Evolutionary conservation across 2,888 invertebrate genomes (phyloP).

Genomic region (Steinernema scapterisci): DNA sequence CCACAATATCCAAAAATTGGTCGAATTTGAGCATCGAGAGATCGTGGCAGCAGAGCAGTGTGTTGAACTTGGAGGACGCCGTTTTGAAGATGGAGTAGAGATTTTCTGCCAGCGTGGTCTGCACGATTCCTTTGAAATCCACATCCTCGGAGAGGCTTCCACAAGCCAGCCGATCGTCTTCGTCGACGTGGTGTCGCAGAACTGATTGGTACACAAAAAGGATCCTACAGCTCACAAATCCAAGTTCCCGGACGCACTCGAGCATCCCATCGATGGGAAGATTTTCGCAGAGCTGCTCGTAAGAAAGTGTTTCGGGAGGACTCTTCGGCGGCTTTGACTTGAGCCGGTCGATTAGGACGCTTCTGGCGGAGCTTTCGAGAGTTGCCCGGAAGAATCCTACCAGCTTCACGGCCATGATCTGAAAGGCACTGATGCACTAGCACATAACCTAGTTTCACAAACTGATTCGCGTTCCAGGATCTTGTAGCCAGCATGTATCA

Average conservation of each 20-base stretch:
- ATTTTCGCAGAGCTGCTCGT: slow-evolving; percentile 47
- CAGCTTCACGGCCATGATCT: slow-evolving; percentile 42
- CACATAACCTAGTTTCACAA: neutral
- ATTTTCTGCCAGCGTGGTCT: neutral
- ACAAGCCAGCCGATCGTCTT: slow-evolving; percentile 45
- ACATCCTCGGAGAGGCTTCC: slow-evolving; percentile 17
- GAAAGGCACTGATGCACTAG: neutral
- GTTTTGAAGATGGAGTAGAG: slow-evolving; percentile 44
- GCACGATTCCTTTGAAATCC: slow-evolving; percentile 31
- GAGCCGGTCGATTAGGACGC: slow-evolving; percentile 43
- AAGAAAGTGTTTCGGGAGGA: slow-evolving; percentile 39
- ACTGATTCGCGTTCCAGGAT: slow-evolving; percentile 82
- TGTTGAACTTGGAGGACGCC: slow-evolving; percentile 43
- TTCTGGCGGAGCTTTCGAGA: slow-evolving; percentile 43
- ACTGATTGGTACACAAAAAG: slow-evolving; percentile 55
- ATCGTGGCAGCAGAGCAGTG: slow-evolving; percentile 51
- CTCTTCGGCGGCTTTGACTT: slow-evolving; percentile 2
- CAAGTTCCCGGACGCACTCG: slow-evolving; percentile 52
- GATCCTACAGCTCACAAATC: slow-evolving; percentile 53
- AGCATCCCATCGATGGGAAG: slow-evolving; percentile 47
- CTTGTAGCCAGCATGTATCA: slow-evolving; percentile 84
- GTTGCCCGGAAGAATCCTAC: slow-evolving; percentile 42
- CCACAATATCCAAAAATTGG: slow-evolving; percentile 58
- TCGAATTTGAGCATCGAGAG: slow-evolving; percentile 59
- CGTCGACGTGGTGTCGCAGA: slow-evolving; percentile 55